Evolutionary conservation across 2,797 vertebrate genomes (phyloP), one percentile per base, ranked within the genome.

Genomic region (Microtus californicus): DNA sequence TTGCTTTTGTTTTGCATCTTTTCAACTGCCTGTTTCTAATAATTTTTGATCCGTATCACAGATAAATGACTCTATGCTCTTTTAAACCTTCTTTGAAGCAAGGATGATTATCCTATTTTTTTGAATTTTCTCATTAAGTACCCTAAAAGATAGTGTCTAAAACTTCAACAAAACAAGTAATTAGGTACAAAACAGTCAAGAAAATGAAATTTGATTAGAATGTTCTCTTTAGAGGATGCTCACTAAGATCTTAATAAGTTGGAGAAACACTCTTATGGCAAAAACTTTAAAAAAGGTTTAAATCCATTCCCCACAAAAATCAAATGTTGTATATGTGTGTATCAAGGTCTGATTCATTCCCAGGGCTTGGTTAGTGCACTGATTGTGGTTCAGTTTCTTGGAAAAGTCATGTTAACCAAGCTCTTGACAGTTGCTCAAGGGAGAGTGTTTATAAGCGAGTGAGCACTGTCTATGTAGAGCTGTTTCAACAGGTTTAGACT

Each of bases 201-300:
- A 83, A 92, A 89, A 73, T 87, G 77, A 92, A 78, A 81, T 92
- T 79, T 96, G 80, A 56, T 56, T 96, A 87, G 43, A 61, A 87
- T 27, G 2, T 13, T 89, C 2, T 65, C 77, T 95, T 81, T 82
- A 74, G 13, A 92, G 81, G 29, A 73, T 82, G 14, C n/a, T 79
- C 56, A 83, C 34, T 76, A 21, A 6, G 11, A 71, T 92, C 51
- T 80, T 94, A 71, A 88, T 59, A 96, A 90, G n/a, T 78, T 89
- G 51, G 77, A 59, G 43, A 95, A 90, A 48, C 37, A 48, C 13
- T 89, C 25, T 40, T 37, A 76, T 76, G 34, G 77, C 54, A 83
- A 94, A 34, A 86, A 23, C 5, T 31, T 93, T 23, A 29, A 5
- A 37, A 93, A 34, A 59, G 1, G n/a, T 74, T 87, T 74, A 92